Percentiles rank a stretch among this genome's conserved stretches.
phyloP scores from a whole-genome alignment of 1,140 invertebrate genomes.

The Drosophila guanche region DNA sequence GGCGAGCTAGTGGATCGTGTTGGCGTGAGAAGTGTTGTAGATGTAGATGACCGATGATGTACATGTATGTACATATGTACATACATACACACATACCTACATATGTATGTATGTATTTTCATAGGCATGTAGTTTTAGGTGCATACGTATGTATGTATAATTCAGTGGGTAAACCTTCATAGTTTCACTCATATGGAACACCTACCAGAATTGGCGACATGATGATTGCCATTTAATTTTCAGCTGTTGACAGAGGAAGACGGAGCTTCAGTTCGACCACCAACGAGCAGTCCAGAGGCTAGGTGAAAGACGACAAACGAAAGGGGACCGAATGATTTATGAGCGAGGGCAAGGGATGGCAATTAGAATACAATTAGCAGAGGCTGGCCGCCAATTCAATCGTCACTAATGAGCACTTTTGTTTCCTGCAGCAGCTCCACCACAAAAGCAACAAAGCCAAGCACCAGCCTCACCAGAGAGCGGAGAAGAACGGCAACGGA shows the following conservation, averaged over 20 bases:
- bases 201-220: slow-evolving; percentile 37
- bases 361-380: slow-evolving; percentile 81
- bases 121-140: no score
- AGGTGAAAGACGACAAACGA: not conserved
- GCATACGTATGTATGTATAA: not conserved
- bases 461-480: not conserved
- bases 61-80: no score
- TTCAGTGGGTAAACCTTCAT: not conserved
- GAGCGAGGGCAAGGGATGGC: slow-evolving; percentile 56
- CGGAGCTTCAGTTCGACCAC: no score
- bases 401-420: slow-evolving; percentile 64
- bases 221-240: slow-evolving; percentile 68
- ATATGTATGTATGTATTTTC: no score
- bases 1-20: no score
- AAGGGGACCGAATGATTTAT: slow-evolving; percentile 58
- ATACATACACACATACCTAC: no score
- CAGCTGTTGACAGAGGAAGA: slow-evolving; percentile 49
- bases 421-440: slow-evolving; percentile 46
- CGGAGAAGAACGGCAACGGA: not conserved
- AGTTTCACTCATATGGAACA: slow-evolving; percentile 17
- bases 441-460: slow-evolving; percentile 27
- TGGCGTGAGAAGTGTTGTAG: no score
- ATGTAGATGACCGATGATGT: no score
- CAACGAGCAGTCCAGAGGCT: not conserved
- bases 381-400: slow-evolving; percentile 23